Evolutionary conservation across 35 echinoderm and acorn worm genomes (phyloP), one percentile per base, ranked within the genome.

Genomic region (Heliocidaris tuberculata): DNA sequence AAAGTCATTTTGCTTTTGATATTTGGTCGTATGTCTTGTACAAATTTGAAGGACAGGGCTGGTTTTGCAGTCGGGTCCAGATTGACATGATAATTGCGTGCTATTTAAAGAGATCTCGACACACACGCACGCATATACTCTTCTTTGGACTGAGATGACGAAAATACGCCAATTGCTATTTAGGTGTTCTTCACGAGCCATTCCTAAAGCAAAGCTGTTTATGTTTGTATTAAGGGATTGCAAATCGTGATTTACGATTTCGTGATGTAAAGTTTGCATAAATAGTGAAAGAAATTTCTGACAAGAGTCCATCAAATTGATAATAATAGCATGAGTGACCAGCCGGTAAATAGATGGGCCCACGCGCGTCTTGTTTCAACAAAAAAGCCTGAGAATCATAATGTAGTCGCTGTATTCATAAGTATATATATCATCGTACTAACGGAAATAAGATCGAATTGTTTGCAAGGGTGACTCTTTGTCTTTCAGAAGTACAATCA

Each of bases 371-470:
- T 12, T 78, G 65, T 78, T 78, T 7, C 65, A 78, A 78, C 65
- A 78, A 60, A 60, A 15, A 60, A 19, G 6, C 12, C 12, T 13
- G 59, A 60, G 59, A 60, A 60, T 60, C 11, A 78, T 78, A 78
- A 78, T 78, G 65, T n/a, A 27, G 6, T 78, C 3, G 65, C 65
- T 78, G 65, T 78, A 78, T 78, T 78, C 65, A 78, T 78, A 24
- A 19, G 65, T 78, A 24, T 78, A 78, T 15, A 70, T 78, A 5
- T 78, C 65, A n/a, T 78, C 7, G 27, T 78, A 78, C 65, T 27
- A 78, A 78, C 65, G 65, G 65, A 78, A n/a, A 78, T 78, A 19
- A 78, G 27, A 78, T 78, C 65, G 65, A 78, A 78, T 78, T 78
- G 27, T 78, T 78, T n/a, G 65, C 65, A 78, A 78, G 8, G 5